Evolutionary conservation across 1,140 invertebrate genomes (phyloP), one percentile per base, ranked within the genome.

Genomic region (Drosophila simulans): DNA sequence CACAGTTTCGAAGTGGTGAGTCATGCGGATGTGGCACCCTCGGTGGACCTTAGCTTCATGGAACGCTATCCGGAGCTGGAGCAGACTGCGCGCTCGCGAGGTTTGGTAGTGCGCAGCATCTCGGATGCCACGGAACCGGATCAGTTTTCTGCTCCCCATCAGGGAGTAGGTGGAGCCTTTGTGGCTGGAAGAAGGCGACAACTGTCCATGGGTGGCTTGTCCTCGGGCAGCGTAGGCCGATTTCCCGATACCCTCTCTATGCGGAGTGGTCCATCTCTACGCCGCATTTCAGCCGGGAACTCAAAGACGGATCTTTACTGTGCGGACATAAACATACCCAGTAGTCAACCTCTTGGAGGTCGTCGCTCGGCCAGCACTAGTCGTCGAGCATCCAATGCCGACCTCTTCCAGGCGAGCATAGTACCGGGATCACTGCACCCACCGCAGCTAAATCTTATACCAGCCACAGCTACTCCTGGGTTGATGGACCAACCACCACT

Each of bases 31-130:
- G 70, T 80, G 37, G 91, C 90, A 7, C 75, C 80, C 0, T 81
- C 86, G 11, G 73, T 91, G 56, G 90, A 91, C 25, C 52, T 91
- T 10, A 86, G 86, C 12, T 91, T 90, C 51, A 76, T 92, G 48
- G 91, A 92, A 40, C 91, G 83, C 45, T 91, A 84, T 71, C 91
- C 91, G 13, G 91, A 91, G 49, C 57, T 92, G 55, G 91, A 92
- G 60, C 86, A 91, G 17, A 91, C 90, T 11, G 90, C 90, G 0
- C 77, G 76, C 2, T 58, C 77, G 1, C 77, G 85, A 35, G 91
- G 91, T 4, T 48, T 92, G 42, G 90, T 92, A 3, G 86, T 92
- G 39, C 76, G 86, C 22, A 90, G 86, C 53, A 92, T 92, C 2
- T 90, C 89, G 1, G 91, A 91, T 62, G 89, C 90, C n/a, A 86